Conservation (phyloP, 2,888 invertebrate species). For the Orchestes rusci region DNA sequence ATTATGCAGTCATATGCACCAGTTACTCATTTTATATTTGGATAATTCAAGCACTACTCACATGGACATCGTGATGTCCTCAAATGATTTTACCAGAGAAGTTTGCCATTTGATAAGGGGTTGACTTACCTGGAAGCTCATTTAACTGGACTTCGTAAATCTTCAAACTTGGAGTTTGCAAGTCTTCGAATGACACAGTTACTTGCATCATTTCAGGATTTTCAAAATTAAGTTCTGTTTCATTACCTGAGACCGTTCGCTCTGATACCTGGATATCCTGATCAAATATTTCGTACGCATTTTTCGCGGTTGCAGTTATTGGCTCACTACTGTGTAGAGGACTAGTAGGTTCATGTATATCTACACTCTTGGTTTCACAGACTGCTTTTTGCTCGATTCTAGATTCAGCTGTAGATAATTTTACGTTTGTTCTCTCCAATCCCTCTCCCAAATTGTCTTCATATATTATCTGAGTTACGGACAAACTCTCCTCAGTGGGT, state of each 20-base stretch:
- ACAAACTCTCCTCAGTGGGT: conserved; percentile 38
- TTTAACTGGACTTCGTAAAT: conserved; percentile 46
- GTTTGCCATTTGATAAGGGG: no score
- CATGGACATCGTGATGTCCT: no score
- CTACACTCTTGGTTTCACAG: conserved; percentile 43
- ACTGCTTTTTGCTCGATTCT: conserved; percentile 44
- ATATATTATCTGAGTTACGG: conserved; percentile 40
- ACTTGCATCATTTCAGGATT: conserved; percentile 45
- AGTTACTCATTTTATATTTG: no score
- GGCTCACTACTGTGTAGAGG: conserved; percentile 39
- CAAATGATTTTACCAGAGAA: no score
- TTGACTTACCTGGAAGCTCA: conserved; percentile 47
- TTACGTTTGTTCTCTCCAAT: conserved; percentile 42
- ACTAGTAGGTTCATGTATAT: conserved; percentile 39
- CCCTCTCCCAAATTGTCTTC: conserved; percentile 41
- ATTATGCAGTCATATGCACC: no score
- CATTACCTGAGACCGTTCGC: conserved; percentile 44
- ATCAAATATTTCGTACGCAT: no score
- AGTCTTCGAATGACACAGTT: conserved; percentile 39
- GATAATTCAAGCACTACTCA: no score
- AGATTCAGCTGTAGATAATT: conserved; percentile 43
- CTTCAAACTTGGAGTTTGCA: conserved; percentile 39
- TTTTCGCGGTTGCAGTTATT: no score
- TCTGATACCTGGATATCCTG: no score
- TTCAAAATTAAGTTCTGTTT: conserved; percentile 43